Conservation (phyloP, 1,140 invertebrate species). For the Colletes gigas region DNA sequence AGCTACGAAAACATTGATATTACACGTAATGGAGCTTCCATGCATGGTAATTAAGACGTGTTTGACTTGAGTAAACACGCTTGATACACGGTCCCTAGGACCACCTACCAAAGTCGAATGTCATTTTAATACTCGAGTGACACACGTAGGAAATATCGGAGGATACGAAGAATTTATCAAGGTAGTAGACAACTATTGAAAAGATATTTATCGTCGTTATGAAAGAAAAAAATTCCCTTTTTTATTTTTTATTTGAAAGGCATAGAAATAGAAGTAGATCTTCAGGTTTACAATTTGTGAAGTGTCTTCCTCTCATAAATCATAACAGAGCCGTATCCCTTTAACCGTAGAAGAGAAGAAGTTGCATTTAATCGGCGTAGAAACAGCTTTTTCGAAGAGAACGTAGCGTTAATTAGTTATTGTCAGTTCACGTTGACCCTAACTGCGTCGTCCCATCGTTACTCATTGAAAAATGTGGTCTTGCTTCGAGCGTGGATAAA, state of each 20-base stretch:
- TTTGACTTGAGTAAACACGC: constrained; percentile 22
- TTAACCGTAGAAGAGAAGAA: neutral
- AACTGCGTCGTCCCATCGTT: neutral
- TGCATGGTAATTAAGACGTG: constrained; percentile 21
- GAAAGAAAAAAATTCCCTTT: no score
- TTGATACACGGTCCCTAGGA: constrained; percentile 3
- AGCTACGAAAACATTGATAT: constrained; percentile 1
- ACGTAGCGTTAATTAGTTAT: constrained; percentile 32
- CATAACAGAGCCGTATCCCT: no score
- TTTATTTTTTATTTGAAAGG: no score
- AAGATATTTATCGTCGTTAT: no score
- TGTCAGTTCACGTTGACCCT: neutral
- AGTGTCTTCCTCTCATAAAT: no score
- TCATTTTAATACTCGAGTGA: neutral
- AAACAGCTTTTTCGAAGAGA: neutral
- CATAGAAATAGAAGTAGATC: no score
- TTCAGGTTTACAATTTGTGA: no score
- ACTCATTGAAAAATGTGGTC: constrained; percentile 14
- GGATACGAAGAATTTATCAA: neutral
- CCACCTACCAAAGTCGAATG: constrained; percentile 8
- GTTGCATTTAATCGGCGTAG: neutral
- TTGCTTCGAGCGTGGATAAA: neutral
- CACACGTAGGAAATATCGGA: neutral
- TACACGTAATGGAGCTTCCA: neutral
- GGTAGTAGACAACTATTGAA: neutral